Base-by-base conservation (phyloP, 2,113 vertebrate species). In the Ondatra zibethicus region DNA sequence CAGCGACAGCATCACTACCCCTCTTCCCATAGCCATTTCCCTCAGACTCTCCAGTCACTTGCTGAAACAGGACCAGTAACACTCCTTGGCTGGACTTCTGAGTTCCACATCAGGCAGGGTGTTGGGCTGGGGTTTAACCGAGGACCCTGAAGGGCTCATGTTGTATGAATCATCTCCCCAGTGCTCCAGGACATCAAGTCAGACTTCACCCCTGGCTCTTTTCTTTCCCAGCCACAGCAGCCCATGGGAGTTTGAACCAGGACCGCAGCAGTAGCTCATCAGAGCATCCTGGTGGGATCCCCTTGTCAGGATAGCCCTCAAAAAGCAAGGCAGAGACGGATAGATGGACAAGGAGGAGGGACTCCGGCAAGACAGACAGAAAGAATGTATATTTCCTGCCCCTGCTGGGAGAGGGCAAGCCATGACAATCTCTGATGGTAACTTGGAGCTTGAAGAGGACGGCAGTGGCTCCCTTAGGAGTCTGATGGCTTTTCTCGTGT, bases 171-270 rank as follows among this genome's bases (percentile, higher is more conserved):
- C 91, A 87, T 33, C 92, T 76, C 58, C 8, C 2, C 66, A 65
- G 50, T 14, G 31, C 25, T 14, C 75, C 50, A 42, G 92, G 88
- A 94, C 36, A 86, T 95, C 92, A 96, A 68, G 92, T 65, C 63
- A 75, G 58, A 88, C 91, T 92, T 96, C 84, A 66, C 84, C 50
- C 78, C 61, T 58, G 21, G 0, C 36, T 63, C 42, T 86, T 88
- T 45, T 91, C 94, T 97, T 93, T 66, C 68, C 95, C 13, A 19
- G 50, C 42, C 0, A 0, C 90, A 90, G 89, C 86, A 95, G 95
- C 94, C 97, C 95, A 47, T 70, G 84, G 87, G 76, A 92, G 16
- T 97, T 98, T 96, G 96, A 98, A 96, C 84, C 89, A 95, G 82
- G 13, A 39, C 10, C 16, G 0, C 50, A 52, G 66, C 42, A 97